Percentiles rank a stretch among this genome's conserved stretches.
phyloP scores from a whole-genome alignment of 2,113 vertebrate species.

The Anoplopoma fimbria region DNA sequence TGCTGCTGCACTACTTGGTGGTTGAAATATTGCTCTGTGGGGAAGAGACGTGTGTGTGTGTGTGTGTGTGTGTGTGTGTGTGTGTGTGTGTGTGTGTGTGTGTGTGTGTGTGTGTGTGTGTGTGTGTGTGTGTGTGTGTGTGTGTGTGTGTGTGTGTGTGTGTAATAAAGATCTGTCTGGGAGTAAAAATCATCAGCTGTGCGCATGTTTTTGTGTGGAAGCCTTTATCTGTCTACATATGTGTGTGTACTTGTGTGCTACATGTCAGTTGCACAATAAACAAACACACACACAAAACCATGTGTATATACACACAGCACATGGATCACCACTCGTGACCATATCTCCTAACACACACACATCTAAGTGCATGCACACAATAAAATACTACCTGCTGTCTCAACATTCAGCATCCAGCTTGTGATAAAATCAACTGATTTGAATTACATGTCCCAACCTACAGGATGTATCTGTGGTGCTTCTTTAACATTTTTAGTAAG shows the following conservation, averaged over 20 bases:
- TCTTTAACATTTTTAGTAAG: too few species aligned
- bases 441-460: too few species aligned
- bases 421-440: background rate
- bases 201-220: too few species aligned
- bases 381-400: background rate
- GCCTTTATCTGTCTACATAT: too few species aligned
- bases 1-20: slow-evolving; percentile 30
- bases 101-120: background rate
- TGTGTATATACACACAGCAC: background rate
- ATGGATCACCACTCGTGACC: background rate
- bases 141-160: background rate
- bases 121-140: background rate
- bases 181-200: background rate
- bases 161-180: background rate
- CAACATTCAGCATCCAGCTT: background rate
- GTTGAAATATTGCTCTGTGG: slow-evolving; percentile 42
- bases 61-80: background rate
- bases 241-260: background rate
- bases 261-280: background rate
- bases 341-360: background rate
- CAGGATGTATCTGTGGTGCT: too few species aligned
- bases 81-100: background rate
- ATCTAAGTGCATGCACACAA: background rate
- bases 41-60: slow-evolving; percentile 7
- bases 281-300: background rate